Base-by-base conservation (phyloP, 2,888 invertebrate genomes). In the Notodonta ziczac region DNA sequence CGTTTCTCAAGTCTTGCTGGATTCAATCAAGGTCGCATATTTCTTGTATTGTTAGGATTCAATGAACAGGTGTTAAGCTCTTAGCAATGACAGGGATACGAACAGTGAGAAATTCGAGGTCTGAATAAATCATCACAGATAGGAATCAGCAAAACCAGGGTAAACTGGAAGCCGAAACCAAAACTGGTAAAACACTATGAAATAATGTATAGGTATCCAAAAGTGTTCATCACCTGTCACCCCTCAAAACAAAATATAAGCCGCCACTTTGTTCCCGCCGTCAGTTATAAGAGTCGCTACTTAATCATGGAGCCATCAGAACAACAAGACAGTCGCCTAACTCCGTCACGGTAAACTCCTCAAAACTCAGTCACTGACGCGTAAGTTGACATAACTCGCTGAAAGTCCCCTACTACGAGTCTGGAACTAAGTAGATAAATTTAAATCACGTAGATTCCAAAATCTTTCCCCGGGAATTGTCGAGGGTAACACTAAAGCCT, bases 341-440 rank as follows among this genome's bases (percentile, higher is more conserved):
- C 73, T 72, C 67, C 65, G 69, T 64, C 65, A 67, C 61, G 57
- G 60, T 40, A 50, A 78, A 81, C 78, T 80, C 80, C 77, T 83
- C 80, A 81, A 79, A 82, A 82, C 73, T 82, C 80, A 72, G 80
- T 81, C 82, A 77, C 70, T 73, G 65, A 2, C 57, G 62, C 74
- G 74, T 63, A 76, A 78, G 64, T 78, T 77, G 73, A 72, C 67
- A 61, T 59, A 67, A 72, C 72, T 52, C 68, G 67, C 51, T 24
- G 14, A 1, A 58, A 59, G 50, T 52, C 57, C 70, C 66, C 59
- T 74, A 79, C 78, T 58, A 70, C 32, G 50, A 50, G 16, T 50
- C 16, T 10, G 16, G 24, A 24, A 24, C 2, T 24, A 24, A 24
- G 24, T 24, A 24, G 24, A 2, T 24, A 8, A 14, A 48, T 5